Conservation (phyloP, 2,797 vertebrate species). For the Fratercula arctica region DNA sequence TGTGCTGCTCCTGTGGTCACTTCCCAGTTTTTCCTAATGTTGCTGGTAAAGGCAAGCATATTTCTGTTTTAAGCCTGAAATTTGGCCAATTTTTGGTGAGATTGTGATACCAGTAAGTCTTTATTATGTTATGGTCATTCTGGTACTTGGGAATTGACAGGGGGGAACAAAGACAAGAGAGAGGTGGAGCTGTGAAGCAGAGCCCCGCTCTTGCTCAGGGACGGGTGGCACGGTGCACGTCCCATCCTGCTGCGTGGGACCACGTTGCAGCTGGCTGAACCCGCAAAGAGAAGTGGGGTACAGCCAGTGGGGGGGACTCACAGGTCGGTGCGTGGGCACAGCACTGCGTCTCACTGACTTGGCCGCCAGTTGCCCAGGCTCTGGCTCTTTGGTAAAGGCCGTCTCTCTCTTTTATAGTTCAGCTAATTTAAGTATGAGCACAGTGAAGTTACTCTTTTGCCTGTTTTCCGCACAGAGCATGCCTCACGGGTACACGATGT, state of each 20-base stretch:
- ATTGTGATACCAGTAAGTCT: too few relatives aligned
- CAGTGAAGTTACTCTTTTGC: background rate
- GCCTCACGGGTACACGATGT: conserved; percentile 77
- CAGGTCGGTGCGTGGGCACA: too few relatives aligned
- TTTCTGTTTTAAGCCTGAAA: background rate
- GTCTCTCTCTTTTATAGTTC: too few relatives aligned
- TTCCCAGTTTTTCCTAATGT: background rate
- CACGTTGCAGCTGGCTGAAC: background rate
- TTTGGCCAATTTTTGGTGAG: background rate
- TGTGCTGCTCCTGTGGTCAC: fast-evolving
- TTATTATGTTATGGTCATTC: background rate
- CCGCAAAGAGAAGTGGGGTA: background rate
- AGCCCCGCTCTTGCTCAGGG: fast-evolving
- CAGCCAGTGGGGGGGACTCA: fast-evolving
- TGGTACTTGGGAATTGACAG: background rate
- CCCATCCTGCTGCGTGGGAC: background rate
- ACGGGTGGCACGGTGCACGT: background rate
- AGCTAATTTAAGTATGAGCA: background rate
- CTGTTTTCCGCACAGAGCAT: conserved; percentile 54
- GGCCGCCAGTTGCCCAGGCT: background rate
- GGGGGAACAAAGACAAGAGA: background rate
- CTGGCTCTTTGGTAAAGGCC: too few relatives aligned
- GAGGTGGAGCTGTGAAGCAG: background rate
- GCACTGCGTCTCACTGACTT: fast-evolving
- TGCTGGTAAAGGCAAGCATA: background rate